These are phyloP conservation scores for Falco peregrinus DNA, from an alignment of 2,797 vertebrate species.

Conservation along the genomic window DNA sequence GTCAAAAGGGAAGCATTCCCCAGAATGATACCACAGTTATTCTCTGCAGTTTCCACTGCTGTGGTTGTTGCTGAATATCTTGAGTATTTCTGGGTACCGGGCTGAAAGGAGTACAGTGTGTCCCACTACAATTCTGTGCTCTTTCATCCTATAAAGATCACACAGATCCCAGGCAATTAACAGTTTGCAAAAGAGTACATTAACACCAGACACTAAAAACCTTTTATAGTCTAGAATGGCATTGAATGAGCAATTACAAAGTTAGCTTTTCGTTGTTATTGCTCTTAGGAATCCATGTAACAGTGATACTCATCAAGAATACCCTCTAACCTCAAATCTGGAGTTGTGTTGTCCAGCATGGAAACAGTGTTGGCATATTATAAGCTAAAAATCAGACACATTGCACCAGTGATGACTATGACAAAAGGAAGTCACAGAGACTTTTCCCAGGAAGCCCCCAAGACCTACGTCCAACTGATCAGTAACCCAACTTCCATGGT, in stretches of 20 bases:
- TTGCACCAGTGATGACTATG: too few relatives aligned
- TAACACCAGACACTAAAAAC: background rate
- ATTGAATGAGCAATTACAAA: background rate
- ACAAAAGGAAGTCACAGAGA: background rate
- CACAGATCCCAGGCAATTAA: background rate
- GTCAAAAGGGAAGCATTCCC: background rate
- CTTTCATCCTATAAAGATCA: background rate
- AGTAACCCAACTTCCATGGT: rapidly evolving
- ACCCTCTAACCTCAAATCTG: background rate
- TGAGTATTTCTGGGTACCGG: background rate
- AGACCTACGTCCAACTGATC: background rate
- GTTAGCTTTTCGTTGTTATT: background rate
- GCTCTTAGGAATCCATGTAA: background rate
- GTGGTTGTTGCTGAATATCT: background rate
- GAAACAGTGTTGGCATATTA: background rate
- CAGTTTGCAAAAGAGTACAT: background rate
- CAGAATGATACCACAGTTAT: background rate
- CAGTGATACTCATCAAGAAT: background rate
- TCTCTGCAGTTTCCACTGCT: background rate
- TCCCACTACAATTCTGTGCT: background rate
- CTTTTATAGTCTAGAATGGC: background rate
- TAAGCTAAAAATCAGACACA: background rate
- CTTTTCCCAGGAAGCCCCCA: background rate
- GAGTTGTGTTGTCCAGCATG: background rate
- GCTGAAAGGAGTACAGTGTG: background rate